phyloP scores from a whole-genome alignment of 2,797 vertebrate species.

The Cossypha heuglini region DNA sequence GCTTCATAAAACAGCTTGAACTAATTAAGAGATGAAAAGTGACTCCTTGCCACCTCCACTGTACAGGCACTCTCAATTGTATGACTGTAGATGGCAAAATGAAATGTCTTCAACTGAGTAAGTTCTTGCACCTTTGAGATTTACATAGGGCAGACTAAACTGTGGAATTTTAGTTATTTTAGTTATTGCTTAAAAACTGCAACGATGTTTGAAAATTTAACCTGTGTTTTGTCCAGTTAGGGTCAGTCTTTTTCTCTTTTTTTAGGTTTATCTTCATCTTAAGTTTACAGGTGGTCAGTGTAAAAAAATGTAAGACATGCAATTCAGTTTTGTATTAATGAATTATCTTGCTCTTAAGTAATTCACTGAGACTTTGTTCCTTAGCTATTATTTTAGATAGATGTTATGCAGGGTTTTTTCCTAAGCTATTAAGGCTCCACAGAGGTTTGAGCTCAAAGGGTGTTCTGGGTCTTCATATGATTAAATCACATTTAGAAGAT shows the following conservation, averaged over 20 bases:
- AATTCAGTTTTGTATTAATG: neutral
- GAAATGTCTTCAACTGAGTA: neutral
- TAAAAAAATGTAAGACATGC: neutral
- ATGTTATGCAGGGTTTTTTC: neutral
- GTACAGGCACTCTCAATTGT: neutral
- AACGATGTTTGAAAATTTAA: neutral
- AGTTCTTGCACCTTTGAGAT: neutral
- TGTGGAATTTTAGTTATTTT: neutral
- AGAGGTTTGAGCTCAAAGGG: neutral
- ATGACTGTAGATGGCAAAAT: neutral
- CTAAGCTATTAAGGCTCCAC: neutral
- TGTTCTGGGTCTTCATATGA: neutral
- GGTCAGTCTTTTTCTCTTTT: fast-evolving
- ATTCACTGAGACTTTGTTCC: neutral
- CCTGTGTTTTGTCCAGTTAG: neutral
- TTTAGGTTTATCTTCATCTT: neutral
- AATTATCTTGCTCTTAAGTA: neutral
- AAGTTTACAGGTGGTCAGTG: neutral
- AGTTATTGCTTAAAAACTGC: neutral
- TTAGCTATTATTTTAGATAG: neutral
- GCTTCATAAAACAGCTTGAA: neutral
- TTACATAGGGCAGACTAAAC: neutral
- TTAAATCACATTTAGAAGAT: slow-evolving; percentile 7
- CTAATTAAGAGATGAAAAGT: neutral
- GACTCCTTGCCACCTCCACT: neutral